Percentiles rank a stretch among this genome's conserved stretches.
phyloP scores from a whole-genome alignment of 30 jellyfish, hydroid and myxozoan species.

The Pelagia noctiluca region DNA sequence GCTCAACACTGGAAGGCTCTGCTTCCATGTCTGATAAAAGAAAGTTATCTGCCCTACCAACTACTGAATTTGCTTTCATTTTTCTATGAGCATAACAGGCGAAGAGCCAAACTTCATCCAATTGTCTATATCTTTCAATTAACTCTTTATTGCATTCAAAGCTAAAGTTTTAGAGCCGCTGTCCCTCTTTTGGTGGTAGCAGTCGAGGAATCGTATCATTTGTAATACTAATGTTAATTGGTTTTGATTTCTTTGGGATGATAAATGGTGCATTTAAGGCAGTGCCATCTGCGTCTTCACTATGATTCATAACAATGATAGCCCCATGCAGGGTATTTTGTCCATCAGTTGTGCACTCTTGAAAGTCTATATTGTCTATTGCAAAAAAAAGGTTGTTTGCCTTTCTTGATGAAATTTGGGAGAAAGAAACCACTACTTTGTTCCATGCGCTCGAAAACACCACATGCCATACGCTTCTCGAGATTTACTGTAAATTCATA shows the following conservation, averaged over 20 bases:
- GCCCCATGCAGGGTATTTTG: conserved; percentile 45
- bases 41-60: too few relatives aligned
- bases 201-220: conserved; percentile 30
- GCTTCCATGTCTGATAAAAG: too few relatives aligned
- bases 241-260: conserved; percentile 34
- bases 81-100: conserved; percentile 41
- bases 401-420: conserved; percentile 30
- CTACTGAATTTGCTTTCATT: too few relatives aligned
- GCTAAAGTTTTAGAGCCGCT: conserved; percentile 26
- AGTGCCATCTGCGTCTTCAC: conserved; percentile 29
- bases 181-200: conserved; percentile 40
- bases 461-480: conserved; percentile 40
- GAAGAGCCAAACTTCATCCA: conserved; percentile 30
- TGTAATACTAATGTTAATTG: conserved; percentile 13
- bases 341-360: conserved; percentile 50
- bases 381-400: conserved; percentile 50
- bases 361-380: conserved; percentile 44
- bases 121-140: conserved; percentile 4
- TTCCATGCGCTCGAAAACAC: conserved; percentile 39
- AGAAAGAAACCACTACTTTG: conserved; percentile 32
- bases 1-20: too few relatives aligned
- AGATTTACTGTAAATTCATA: conserved; percentile 23
- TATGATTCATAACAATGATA: conserved; percentile 37
- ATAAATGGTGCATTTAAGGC: conserved; percentile 31
- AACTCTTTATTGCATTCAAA: conserved; percentile 14